Conservation (phyloP, 2,797 vertebrate genomes). For the Phaenicophaeus curvirostris region DNA sequence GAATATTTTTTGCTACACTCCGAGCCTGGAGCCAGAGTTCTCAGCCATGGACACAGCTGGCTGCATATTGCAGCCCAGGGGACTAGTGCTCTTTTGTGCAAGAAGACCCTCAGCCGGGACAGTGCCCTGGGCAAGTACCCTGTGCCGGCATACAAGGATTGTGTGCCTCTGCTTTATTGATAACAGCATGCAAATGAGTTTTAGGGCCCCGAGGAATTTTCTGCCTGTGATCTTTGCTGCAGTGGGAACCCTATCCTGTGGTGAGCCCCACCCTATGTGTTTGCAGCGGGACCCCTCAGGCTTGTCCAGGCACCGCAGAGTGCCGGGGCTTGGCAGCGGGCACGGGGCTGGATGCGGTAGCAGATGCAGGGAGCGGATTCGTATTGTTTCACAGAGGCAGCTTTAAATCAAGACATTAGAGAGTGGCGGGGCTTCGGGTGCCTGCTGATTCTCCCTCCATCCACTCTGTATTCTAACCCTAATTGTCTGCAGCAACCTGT, state of each 20-base stretch:
- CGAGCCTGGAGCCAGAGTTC: not conserved
- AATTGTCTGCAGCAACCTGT: slow-evolving; percentile 36
- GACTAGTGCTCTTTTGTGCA: not conserved
- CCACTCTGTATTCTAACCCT: slow-evolving; percentile 44
- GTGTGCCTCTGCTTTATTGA: accelerated
- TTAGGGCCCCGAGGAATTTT: too few relatives aligned
- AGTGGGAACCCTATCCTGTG: accelerated
- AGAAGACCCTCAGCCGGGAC: not conserved
- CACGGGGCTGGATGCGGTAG: accelerated
- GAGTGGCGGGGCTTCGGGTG: not conserved
- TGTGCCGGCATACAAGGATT: accelerated
- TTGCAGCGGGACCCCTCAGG: not conserved
- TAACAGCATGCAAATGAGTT: accelerated
- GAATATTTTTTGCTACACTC: not conserved
- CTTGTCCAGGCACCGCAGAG: accelerated
- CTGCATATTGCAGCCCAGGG: not conserved
- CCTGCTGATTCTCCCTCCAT: slow-evolving; percentile 28
- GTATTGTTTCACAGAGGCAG: not conserved
- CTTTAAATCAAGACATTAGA: not conserved
- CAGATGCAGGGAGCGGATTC: not conserved
- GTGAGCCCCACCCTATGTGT: not conserved
- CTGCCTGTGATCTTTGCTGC: not conserved
- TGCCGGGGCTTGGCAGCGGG: accelerated
- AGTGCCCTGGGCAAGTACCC: not conserved
- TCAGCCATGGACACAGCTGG: not conserved